Conservation (phyloP, 1,140 invertebrate species). For the Drosophila arawakana region DNA sequence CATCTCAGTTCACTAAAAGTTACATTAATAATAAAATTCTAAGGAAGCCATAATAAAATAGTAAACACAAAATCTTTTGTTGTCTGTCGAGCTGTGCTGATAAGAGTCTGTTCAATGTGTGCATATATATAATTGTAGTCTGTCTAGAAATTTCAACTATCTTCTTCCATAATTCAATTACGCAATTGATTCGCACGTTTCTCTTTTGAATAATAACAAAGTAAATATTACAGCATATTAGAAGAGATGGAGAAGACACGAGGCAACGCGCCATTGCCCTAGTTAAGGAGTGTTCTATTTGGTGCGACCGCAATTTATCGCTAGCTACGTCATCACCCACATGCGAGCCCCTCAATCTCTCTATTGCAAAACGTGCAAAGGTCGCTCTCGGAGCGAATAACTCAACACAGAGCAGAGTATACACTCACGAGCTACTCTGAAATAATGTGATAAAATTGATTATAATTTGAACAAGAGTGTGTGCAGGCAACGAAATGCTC, state of each 20-base stretch:
- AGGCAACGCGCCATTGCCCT: slow-evolving; percentile 26
- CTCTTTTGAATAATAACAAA: slow-evolving; percentile 44
- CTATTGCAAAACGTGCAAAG: slow-evolving; percentile 33
- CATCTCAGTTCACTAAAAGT: slow-evolving; percentile 30
- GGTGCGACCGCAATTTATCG: slow-evolving; percentile 33
- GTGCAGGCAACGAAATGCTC: background rate
- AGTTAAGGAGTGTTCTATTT: slow-evolving; percentile 46
- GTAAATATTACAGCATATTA: slow-evolving; percentile 30
- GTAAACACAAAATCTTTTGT: slow-evolving; percentile 10
- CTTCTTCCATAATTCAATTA: slow-evolving; percentile 33
- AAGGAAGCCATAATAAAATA: slow-evolving; percentile 49
- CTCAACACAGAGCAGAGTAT: background rate
- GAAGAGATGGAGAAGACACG: background rate
- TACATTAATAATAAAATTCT: slow-evolving; percentile 28
- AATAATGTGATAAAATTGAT: background rate
- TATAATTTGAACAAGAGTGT: background rate
- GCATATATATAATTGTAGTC: slow-evolving; percentile 7
- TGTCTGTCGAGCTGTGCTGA: slow-evolving; percentile 38
- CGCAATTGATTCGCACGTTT: slow-evolving; percentile 46
- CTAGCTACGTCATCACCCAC: slow-evolving; percentile 31
- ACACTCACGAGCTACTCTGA: background rate
- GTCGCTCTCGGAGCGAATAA: slow-evolving; percentile 9
- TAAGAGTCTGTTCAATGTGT: slow-evolving; percentile 40
- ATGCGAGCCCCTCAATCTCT: slow-evolving; percentile 35
- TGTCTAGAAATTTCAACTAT: slow-evolving; percentile 48